Evolutionary conservation across 2,888 invertebrate species (phyloP).

Genomic region (Chrysotoxum bicinctum): DNA sequence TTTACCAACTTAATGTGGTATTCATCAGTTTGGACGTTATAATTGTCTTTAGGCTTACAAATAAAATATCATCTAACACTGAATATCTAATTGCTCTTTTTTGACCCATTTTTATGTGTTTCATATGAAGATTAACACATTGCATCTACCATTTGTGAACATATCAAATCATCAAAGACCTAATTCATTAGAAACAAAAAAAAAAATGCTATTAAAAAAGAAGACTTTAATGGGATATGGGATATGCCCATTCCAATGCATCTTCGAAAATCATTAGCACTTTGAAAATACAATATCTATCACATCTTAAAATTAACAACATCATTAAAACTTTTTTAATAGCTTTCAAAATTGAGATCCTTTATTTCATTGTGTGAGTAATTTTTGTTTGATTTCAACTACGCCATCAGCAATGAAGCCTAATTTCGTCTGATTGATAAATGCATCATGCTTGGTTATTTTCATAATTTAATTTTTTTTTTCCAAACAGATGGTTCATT

Average conservation of each 20-base stretch:
- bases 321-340: slow-evolving; percentile 55
- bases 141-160: slow-evolving; percentile 32
- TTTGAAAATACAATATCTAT: slow-evolving; percentile 34
- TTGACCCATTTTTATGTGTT: slow-evolving; percentile 34
- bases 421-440: slow-evolving; percentile 17
- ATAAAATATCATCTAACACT: background rate
- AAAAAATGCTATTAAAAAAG: slow-evolving; percentile 16
- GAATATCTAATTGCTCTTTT: slow-evolving; percentile 9
- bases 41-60: background rate
- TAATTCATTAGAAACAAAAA: slow-evolving; percentile 10
- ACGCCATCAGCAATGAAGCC: background rate
- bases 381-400: background rate
- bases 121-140: slow-evolving; percentile 23
- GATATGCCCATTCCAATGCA: slow-evolving; percentile 1
- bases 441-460: slow-evolving; percentile 3
- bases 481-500: slow-evolving; percentile 3
- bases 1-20: background rate
- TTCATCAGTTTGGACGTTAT: background rate
- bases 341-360: slow-evolving; percentile 22
- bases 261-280: slow-evolving; percentile 49
- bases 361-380: background rate
- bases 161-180: slow-evolving; percentile 32
- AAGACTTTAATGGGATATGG: background rate
- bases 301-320: slow-evolving; percentile 30
- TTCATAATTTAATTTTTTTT: background rate